phyloP scores from a whole-genome alignment of 2,888 invertebrate genomes.

The Lucinisca nassula region DNA sequence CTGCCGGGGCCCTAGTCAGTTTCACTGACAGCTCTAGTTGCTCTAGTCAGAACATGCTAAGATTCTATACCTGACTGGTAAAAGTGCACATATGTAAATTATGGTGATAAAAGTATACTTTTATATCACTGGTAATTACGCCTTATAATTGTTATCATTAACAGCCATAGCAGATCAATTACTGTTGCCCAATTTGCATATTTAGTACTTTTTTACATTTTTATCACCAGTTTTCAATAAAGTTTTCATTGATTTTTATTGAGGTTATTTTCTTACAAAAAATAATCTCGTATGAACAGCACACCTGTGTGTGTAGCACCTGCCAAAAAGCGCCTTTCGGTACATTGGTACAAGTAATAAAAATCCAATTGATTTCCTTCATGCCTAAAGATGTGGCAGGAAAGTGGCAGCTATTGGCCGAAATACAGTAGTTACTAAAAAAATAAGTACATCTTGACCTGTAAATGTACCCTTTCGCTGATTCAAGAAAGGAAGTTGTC shows the following conservation, averaged over 20 bases:
- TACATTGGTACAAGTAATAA: neutral
- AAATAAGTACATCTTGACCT: too few species aligned
- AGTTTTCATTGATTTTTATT: conserved; percentile 1
- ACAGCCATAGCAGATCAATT: neutral
- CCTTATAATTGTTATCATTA: neutral
- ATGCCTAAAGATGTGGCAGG: neutral
- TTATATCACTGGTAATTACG: neutral
- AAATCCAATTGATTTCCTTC: neutral
- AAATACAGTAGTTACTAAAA: too few species aligned
- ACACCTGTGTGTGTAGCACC: neutral
- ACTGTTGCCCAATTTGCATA: neutral
- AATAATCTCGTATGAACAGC: neutral
- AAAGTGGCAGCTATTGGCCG: neutral
- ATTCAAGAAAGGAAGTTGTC: too few species aligned
- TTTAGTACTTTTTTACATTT: neutral
- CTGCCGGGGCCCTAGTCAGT: too few species aligned
- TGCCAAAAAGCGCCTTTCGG: neutral
- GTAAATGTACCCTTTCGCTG: too few species aligned
- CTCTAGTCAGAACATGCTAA: too few species aligned
- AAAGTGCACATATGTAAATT: neutral
- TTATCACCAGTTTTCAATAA: conserved; percentile 1
- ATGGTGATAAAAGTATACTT: neutral
- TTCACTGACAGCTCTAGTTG: too few species aligned
- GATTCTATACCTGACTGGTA: neutral
- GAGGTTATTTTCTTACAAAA: neutral